Evolutionary conservation across 1,140 invertebrate genomes (phyloP).

Genomic region (Meloidogyne floridensis): DNA sequence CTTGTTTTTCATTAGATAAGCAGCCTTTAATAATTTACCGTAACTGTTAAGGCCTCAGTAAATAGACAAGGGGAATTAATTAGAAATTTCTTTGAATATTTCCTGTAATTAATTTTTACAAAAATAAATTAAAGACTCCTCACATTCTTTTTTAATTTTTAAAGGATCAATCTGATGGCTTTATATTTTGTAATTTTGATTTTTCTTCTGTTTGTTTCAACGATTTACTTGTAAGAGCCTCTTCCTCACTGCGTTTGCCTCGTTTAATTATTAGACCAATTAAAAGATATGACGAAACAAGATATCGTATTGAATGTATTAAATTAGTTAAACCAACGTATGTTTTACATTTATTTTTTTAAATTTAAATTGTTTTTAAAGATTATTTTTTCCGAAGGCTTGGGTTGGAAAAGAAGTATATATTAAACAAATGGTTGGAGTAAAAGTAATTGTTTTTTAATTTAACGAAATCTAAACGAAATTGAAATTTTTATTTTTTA

Average conservation of each 20-base stretch:
- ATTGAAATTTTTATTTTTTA: slow-evolving; percentile 1
- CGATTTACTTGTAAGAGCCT: slow-evolving; percentile 23
- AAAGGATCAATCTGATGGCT: slow-evolving; percentile 11
- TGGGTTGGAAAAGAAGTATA: slow-evolving; percentile 21
- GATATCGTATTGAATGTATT: slow-evolving; percentile 25
- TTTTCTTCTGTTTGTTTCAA: slow-evolving; percentile 17
- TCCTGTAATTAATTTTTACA: too few species aligned
- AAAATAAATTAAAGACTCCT: not conserved
- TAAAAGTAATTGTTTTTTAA: not conserved
- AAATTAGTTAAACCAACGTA: slow-evolving; percentile 27
- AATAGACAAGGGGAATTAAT: too few species aligned
- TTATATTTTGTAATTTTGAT: slow-evolving; percentile 30
- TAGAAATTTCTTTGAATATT: too few species aligned
- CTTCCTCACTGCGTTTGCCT: not conserved
- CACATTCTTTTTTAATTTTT: not conserved
- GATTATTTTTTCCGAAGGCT: slow-evolving; percentile 27
- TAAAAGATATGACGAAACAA: slow-evolving; percentile 9
- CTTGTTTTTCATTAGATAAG: too few species aligned
- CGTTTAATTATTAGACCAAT: slow-evolving; percentile 22
- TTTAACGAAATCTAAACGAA: not conserved
- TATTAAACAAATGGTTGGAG: slow-evolving; percentile 8
- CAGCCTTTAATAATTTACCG: too few species aligned
- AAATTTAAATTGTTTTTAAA: not conserved
- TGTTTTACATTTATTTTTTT: not conserved
- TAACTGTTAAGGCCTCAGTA: too few species aligned